Base-by-base conservation (phyloP, 2,113 vertebrate species). In the Lota lota region DNA sequence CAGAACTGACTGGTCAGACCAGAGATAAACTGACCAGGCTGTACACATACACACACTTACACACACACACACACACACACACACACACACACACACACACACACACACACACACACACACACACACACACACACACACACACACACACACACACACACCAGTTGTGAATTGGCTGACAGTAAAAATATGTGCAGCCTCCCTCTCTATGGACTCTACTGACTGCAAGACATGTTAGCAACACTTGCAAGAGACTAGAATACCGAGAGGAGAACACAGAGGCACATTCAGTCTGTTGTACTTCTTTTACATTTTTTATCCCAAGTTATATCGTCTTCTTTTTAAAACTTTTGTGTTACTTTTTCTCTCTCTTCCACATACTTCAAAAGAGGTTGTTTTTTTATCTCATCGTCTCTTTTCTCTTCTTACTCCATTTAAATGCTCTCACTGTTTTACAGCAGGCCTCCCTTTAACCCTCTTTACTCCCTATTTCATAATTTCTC, bases 171-270 rank as follows among this genome's bases (percentile, higher is more conserved):
- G 22, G 16, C 11, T 66, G 24, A 14, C n/a, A 40, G 11, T 40
- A 40, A 40, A 10, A 40, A 10, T 40, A 40, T 10, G 1, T 5
- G 36, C 6, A 40, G 6, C 36, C 6, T 40, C 36, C 36, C 6
- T 40, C 36, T 40, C 36, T 3, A 11, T 5, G 1, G 36, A 40
- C 36, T 40, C 36, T 3, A 11, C 36, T 11, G 36, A 40, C 3
- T 40, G 36, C 36, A 40, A 40, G 36, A 12, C 40, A 47, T 47
- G 10, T 47, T 14, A 14, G 1, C 14, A 64, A 54, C 51, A 58
- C 51, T 36, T 47, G 64, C 71, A 72, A 69, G 68, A 72, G 66
- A 75, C 69, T 58, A 61, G 72, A 72, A 69, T 60, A 64, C 70
- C 68, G 72, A 69, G 63, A 19, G 53, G 18, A 69, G 59, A 10